Percentiles rank a stretch among this genome's conserved stretches.
phyloP scores from a whole-genome alignment of 2,888 invertebrate genomes.

The Lymantria monacha region DNA sequence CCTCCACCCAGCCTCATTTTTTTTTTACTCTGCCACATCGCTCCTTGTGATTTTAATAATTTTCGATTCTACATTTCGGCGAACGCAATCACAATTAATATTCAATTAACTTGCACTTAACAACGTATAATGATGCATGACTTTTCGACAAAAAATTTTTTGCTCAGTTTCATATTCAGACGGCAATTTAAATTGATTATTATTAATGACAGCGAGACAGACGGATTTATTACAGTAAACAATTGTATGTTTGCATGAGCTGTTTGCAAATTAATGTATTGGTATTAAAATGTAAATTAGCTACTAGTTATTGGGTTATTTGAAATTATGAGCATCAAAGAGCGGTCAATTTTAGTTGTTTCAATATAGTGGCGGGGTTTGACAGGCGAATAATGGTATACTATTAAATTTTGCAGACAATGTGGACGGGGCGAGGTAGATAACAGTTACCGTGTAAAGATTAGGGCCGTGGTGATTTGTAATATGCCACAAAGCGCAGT shows the following conservation, averaged over 20 bases:
- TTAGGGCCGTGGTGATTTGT: constrained; percentile 31
- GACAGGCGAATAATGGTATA: constrained; percentile 31
- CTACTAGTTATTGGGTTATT: constrained; percentile 3
- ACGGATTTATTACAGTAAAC: constrained; percentile 9
- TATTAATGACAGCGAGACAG: constrained; percentile 12
- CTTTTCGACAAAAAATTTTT: constrained; percentile 15
- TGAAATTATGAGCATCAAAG: constrained; percentile 19
- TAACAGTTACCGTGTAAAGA: constrained; percentile 26
- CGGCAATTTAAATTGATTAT: constrained; percentile 25
- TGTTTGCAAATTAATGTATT: constrained; percentile 15
- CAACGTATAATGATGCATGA: constrained; percentile 18
- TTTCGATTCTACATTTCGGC: too few species aligned
- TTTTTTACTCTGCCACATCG: too few species aligned
- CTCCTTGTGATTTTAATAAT: too few species aligned
- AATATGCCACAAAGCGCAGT: constrained; percentile 28
- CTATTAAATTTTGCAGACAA: constrained; percentile 34
- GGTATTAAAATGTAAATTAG: constrained; percentile 14
- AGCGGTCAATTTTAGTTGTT: constrained; percentile 29
- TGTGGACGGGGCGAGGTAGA: constrained; percentile 28
- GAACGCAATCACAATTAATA: constrained; percentile 24
- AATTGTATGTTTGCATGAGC: constrained; percentile 17
- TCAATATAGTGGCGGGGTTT: constrained; percentile 28
- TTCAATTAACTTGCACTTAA: constrained; percentile 30
- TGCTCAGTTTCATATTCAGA: neutral
- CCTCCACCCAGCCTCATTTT: too few species aligned